A percentile compares a stretch with the other conserved stretches of the same genome.
These are phyloP conservation scores for Gasterosteus nipponicus DNA, from an alignment of 2,113 vertebrate species.

Conservation along the genomic window DNA sequence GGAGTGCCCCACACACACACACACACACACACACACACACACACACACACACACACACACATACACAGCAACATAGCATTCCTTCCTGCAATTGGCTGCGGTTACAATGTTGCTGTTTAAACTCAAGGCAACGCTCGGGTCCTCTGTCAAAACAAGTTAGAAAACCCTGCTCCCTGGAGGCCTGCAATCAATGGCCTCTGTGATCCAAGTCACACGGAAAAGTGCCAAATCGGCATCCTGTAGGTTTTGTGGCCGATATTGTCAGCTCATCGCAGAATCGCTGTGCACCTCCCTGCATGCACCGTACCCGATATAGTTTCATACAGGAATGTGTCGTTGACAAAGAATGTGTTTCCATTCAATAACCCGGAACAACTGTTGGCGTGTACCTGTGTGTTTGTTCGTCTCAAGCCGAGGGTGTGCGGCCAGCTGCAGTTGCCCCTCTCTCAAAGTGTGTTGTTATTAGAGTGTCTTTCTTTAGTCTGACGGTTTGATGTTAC, in stretches of 20 bases:
- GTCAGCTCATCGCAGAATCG: constrained; percentile 1
- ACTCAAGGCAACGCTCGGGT: constrained; percentile 24
- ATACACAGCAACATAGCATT: constrained; percentile 38
- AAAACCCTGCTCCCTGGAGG: constrained; percentile 53
- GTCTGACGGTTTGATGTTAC: constrained; percentile 53
- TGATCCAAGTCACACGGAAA: constrained; percentile 22
- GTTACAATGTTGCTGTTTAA: constrained; percentile 55
- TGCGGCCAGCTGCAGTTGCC: constrained; percentile 48
- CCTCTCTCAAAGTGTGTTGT: constrained; percentile 42
- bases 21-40: constrained; percentile 32
- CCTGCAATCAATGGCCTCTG: constrained; percentile 27
- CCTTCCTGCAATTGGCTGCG: constrained; percentile 49
- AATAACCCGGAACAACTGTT: constrained; percentile 21
- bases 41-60: constrained; percentile 30
- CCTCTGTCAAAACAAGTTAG: constrained; percentile 41
- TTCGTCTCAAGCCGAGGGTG: constrained; percentile 29
- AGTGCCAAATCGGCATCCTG: constrained; percentile 35
- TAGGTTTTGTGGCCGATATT: constrained; percentile 19
- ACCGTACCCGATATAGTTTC: constrained; percentile 11
- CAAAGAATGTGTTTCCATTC: constrained; percentile 3
- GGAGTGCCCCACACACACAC: constrained; percentile 49
- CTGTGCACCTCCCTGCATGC: not conserved
- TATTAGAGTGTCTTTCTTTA: constrained; percentile 37
- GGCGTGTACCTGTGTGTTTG: constrained; percentile 1
- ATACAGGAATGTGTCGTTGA: not conserved